Base-by-base conservation (phyloP, 2,113 vertebrate species). In the Marmota flaviventris region DNA sequence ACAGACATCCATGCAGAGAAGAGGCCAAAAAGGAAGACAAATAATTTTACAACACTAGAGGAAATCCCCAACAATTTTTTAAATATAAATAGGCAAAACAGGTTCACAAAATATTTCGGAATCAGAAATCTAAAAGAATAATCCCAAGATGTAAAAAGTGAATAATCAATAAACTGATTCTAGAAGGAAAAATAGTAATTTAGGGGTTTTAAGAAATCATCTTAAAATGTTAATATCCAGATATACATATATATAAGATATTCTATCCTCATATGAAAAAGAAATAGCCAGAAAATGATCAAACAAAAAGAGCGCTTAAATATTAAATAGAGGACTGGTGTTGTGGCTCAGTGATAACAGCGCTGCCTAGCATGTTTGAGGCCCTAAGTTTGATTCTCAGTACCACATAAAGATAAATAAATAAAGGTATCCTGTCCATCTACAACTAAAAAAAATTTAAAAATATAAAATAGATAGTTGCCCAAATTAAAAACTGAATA, bases 101-200 rank as follows among this genome's bases (percentile, higher is more conserved):
- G 12, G 22, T 53, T 76, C 5, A 76, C 5, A 69, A 87, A 92
- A 67, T 93, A 77, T 77, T 70, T 58, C 32, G 61, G 69, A 82
- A 76, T 88, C 39, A 84, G 34, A 27, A 73, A 83, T 53, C 34
- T 67, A 89, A 76, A 89, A 76, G 8, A 89, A 32, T 48, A 76
- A 92, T 77, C 29, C 2, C 32, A 89, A 89, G 51, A 89, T 34
- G n/a, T 48, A 89, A 93, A 87, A 84, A 53, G 65, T 25, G 81
- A 91, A n/a, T 0, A 63, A 67, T 9, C 45, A 22, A 75, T 75
- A 92, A 88, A 69, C 3, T 83, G 67, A 75, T 17, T 9, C 12
- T 20, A 83, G 37, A 85, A 13, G n/a, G 39, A 76, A 87, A 56
- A 67, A 16, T 70, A 25, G 72, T 51, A 73, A 85, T 63, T 75